Conservation (phyloP, 1,140 invertebrate species). For the Ips nitidus region DNA sequence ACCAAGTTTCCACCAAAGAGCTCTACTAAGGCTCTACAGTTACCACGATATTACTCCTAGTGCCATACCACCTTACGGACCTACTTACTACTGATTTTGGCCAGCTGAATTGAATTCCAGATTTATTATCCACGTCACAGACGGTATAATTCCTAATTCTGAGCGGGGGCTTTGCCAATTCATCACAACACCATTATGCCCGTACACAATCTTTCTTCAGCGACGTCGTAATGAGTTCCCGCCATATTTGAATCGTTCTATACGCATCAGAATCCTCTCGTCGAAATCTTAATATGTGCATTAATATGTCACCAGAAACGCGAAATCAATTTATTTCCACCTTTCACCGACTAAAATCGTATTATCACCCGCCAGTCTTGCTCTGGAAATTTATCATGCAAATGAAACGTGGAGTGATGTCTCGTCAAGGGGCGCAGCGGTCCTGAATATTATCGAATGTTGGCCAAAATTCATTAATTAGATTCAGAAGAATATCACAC, state of each 20-base stretch:
- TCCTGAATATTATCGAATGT: too few relatives aligned
- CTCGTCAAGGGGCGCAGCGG: not conserved
- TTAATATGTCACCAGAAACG: constrained; percentile 52
- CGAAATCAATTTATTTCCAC: constrained; percentile 53
- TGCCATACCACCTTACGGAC: constrained; percentile 39
- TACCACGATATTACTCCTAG: constrained; percentile 42
- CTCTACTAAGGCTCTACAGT: constrained; percentile 42
- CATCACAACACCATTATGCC: constrained; percentile 30
- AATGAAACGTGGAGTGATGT: constrained; percentile 43
- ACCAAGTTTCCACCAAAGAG: constrained; percentile 41
- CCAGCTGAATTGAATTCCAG: not conserved
- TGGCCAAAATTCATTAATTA: too few relatives aligned
- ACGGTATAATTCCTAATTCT: constrained; percentile 18
- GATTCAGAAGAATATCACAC: too few relatives aligned
- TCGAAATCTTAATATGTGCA: constrained; percentile 51
- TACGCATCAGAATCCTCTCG: constrained; percentile 40
- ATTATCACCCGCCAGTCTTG: constrained; percentile 48
- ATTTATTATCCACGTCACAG: constrained; percentile 14
- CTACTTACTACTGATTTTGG: constrained; percentile 15
- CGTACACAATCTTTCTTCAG: constrained; percentile 12
- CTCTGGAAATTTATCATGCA: constrained; percentile 50
- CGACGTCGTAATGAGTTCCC: constrained; percentile 29
- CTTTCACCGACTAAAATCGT: constrained; percentile 48
- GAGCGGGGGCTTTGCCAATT: constrained; percentile 19
- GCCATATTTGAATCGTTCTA: constrained; percentile 17